Base-by-base conservation (phyloP, 2,797 vertebrate genomes). In the Thripadectes ignobilis region DNA sequence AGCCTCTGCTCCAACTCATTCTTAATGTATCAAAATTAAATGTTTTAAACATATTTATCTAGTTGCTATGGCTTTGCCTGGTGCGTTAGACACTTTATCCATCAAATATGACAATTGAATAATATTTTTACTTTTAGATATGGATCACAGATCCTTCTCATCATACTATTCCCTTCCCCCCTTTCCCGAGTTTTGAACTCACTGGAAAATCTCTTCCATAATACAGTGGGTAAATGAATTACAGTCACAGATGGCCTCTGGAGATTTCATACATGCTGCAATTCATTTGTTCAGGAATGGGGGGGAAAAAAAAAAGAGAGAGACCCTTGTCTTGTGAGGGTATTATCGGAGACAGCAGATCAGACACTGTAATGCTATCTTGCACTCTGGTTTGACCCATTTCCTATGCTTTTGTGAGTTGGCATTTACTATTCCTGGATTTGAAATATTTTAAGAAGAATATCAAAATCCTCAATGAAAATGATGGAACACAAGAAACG, bases 41-140 rank as follows among this genome's bases (percentile, higher is more conserved):
- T 92, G 68, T 66, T 97, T 95, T 88, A 96, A 85, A 89, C 30
- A 77, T 89, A 97, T 96, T 95, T 93, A 92, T 88, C 78, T 85
- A 22, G 96, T 98, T 98, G 96, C 97, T 91, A 97, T 96, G 98
- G 93, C 82, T 91, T 91, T 38, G n/a, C 92, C 57, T 68, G 63
- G 85, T 93, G 85, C 3, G 2, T 97, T 95, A 94, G 92, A 85
- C 93, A 34, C 97, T 95, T 92, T 78, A 97, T 95, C 96, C 96
- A 95, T 97, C 96, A 96, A 95, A 85, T 93, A 75, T 71, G 96
- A 97, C 97, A 96, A 94, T 29, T 85, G 95, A 96, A 97, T 92
- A 95, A 94, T 96, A 96, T 97, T 97, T 97, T 94, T 96, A 97
- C 96, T 97, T 97, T 97, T 91, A 97, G 97, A 94, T 97, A 79